These are phyloP conservation scores for Noctua fimbriata DNA, from an alignment of 2,888 invertebrate species.

Conservation along the genomic window DNA sequence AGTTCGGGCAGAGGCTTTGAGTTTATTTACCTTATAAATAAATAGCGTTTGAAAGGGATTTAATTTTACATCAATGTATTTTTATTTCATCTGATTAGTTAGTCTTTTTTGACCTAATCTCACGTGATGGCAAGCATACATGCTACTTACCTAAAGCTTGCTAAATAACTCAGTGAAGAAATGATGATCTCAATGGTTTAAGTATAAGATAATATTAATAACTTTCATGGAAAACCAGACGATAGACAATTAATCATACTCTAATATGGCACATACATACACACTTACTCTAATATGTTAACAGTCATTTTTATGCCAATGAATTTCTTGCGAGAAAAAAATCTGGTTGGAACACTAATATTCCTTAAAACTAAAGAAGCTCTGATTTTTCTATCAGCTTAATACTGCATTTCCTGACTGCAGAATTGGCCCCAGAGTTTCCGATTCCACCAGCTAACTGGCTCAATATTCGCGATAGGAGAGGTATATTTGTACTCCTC, in stretches of 20 bases:
- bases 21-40: constrained; percentile 18
- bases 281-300: no score
- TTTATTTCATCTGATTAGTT: neutral
- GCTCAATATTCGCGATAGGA: constrained; percentile 1
- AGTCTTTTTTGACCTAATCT: neutral
- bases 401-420: neutral
- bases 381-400: neutral
- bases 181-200: neutral
- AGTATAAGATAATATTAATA: neutral
- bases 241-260: neutral
- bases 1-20: neutral
- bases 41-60: constrained; percentile 1
- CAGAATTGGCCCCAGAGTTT: neutral
- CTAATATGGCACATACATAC: neutral
- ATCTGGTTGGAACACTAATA: neutral
- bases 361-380: neutral
- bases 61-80: neutral
- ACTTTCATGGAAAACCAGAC: neutral
- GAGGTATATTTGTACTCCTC: constrained; percentile 25
- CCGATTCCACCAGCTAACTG: neutral
- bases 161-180: neutral
- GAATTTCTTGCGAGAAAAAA: neutral
- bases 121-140: neutral
- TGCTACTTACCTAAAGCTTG: neutral
- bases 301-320: neutral